Percentiles rank a stretch among this genome's conserved stretches.
Evolutionary conservation across 2,888 invertebrate species (phyloP).

Genomic region (Xylota sylvarum): DNA sequence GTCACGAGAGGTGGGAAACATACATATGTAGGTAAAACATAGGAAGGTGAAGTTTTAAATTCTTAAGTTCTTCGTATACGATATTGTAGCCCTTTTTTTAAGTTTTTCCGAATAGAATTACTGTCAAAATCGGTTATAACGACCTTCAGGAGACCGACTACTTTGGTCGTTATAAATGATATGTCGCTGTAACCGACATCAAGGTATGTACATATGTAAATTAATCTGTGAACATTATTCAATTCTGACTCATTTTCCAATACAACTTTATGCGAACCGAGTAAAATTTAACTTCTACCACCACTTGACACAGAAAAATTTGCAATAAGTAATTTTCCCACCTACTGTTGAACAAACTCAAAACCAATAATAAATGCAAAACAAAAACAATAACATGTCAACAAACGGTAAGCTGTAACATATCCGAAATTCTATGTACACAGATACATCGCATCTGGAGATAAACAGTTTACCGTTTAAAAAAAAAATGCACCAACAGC

Average conservation of each 20-base stretch:
- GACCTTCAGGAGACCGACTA: too few species aligned
- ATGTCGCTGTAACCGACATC: too few species aligned
- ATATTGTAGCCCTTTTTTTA: too few species aligned
- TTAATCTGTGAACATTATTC: neutral
- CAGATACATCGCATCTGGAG: neutral
- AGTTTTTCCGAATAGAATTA: too few species aligned
- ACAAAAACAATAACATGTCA: neutral
- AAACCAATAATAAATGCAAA: neutral
- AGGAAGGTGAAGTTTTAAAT: too few species aligned
- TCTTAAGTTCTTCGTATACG: too few species aligned
- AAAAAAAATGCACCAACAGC: neutral
- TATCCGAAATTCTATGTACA: neutral
- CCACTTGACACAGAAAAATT: neutral
- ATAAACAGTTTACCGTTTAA: too few species aligned
- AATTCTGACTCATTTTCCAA: neutral
- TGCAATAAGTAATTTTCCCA: neutral
- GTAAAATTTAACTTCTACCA: neutral
- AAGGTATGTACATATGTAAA: too few species aligned
- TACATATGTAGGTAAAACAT: too few species aligned
- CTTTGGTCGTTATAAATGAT: too few species aligned
- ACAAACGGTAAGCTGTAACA: neutral
- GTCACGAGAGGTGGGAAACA: too few species aligned
- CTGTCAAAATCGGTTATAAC: too few species aligned
- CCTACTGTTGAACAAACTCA: conserved; percentile 4
- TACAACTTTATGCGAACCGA: neutral